phyloP scores from a whole-genome alignment of 1,140 invertebrate genomes.

The Saxidomus purpurata region DNA sequence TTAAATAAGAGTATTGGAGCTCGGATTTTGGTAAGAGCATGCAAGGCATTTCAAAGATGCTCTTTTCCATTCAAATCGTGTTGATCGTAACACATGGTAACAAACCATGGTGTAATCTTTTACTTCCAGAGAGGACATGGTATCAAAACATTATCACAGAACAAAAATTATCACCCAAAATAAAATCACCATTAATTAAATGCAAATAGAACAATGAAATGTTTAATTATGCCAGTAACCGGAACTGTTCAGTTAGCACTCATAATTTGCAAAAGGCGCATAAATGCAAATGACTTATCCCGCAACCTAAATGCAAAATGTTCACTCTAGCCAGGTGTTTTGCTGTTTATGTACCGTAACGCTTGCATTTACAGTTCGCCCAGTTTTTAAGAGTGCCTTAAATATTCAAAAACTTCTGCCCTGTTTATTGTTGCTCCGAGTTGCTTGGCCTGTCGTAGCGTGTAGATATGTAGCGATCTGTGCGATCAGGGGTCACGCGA shows the following conservation, averaged over 20 bases:
- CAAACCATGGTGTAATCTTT: no score
- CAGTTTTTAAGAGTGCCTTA: no score
- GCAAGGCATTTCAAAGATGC: no score
- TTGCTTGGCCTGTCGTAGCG: constrained; percentile 25
- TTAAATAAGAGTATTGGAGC: no score
- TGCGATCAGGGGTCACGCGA: constrained; percentile 36
- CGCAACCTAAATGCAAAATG: neutral
- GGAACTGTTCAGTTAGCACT: neutral
- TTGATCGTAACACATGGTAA: no score
- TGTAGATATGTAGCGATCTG: constrained; percentile 50
- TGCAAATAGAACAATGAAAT: neutral
- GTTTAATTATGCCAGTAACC: neutral
- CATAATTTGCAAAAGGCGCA: neutral
- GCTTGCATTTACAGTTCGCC: neutral
- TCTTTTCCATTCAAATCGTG: no score
- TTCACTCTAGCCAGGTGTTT: no score
- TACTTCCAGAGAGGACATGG: no score
- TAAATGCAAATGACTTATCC: neutral
- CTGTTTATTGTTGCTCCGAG: neutral
- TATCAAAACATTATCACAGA: constrained; percentile 12
- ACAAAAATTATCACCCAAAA: neutral
- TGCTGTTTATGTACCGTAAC: no score
- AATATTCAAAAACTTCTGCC: no score
- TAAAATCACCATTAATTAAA: neutral
- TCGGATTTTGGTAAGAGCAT: no score